phyloP scores from a whole-genome alignment of 2,797 vertebrate genomes.

The Dermochelys coriacea region DNA sequence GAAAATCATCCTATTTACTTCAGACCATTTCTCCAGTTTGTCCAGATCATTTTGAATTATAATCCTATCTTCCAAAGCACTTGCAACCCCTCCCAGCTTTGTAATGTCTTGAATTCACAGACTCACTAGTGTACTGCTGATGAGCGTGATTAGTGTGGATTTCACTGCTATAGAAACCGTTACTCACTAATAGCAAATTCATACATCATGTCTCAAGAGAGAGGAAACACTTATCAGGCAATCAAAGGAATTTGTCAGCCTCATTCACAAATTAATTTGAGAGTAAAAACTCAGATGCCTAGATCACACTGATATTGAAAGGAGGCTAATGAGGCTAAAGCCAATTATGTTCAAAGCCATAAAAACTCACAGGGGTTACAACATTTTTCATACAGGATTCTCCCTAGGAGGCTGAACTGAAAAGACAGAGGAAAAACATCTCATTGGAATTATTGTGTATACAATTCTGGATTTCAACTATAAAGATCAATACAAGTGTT shows the following conservation, averaged over 20 bases:
- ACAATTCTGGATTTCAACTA: not conserved
- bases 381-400: not conserved
- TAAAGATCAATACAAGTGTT: not conserved
- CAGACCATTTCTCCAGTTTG: no score
- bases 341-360: not conserved
- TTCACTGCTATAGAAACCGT: constrained; percentile 44
- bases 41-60: no score
- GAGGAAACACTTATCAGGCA: constrained; percentile 17
- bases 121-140: constrained; percentile 38
- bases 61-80: no score
- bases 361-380: not conserved
- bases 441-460: not conserved
- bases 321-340: not conserved
- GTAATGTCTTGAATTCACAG: constrained; percentile 48
- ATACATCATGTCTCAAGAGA: constrained; percentile 16
- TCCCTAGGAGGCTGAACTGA: not conserved
- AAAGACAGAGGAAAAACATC: fast-evolving
- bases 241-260: constrained; percentile 41
- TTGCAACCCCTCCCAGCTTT: no score
- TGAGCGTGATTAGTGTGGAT: constrained; percentile 39
- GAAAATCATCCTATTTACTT: no score
- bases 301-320: not conserved
- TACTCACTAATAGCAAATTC: constrained; percentile 24
- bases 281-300: not conserved
- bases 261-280: not conserved